Conservation (phyloP, 2,888 invertebrate genomes). For the Galerucella nymphaeae region DNA sequence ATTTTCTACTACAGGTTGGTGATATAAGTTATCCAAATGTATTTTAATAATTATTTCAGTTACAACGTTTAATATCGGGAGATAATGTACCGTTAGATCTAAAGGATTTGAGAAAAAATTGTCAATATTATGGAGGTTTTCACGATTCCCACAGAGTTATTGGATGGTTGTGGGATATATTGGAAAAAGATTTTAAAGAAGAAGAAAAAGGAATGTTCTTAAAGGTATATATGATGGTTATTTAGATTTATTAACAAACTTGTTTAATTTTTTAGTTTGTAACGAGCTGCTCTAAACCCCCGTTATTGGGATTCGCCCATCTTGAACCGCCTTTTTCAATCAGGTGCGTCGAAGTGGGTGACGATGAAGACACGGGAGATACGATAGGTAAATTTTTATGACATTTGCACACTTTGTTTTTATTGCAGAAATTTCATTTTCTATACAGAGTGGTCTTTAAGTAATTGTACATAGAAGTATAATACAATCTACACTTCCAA, state of each 20-base stretch:
- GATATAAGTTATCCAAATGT: no score
- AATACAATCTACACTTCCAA: no score
- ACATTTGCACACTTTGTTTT: constrained; percentile 9
- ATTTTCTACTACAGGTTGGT: no score
- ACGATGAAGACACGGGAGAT: constrained; percentile 94
- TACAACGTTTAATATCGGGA: constrained; percentile 95
- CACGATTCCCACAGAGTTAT: constrained; percentile 98
- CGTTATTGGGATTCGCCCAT: constrained; percentile 94
- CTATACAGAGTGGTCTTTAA: no score
- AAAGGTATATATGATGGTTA: constrained; percentile 72
- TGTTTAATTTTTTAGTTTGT: constrained; percentile 60
- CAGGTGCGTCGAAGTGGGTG: constrained; percentile 98
- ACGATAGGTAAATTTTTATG: constrained; percentile 73
- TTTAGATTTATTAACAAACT: constrained; percentile 8
- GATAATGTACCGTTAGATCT: constrained; percentile 94
- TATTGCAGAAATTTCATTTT: no score
- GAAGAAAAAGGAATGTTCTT: constrained; percentile 93
- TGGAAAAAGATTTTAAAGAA: constrained; percentile 93
- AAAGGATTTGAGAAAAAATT: constrained; percentile 86
- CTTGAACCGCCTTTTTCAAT: constrained; percentile 98
- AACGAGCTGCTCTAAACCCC: constrained; percentile 97
- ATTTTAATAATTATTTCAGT: constrained; percentile 64
- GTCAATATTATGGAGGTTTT: constrained; percentile 99
- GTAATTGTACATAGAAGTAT: no score
- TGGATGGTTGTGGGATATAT: constrained; percentile 98